Evolutionary conservation across 2,113 vertebrate genomes (phyloP).

Genomic region (Verasper variegatus): DNA sequence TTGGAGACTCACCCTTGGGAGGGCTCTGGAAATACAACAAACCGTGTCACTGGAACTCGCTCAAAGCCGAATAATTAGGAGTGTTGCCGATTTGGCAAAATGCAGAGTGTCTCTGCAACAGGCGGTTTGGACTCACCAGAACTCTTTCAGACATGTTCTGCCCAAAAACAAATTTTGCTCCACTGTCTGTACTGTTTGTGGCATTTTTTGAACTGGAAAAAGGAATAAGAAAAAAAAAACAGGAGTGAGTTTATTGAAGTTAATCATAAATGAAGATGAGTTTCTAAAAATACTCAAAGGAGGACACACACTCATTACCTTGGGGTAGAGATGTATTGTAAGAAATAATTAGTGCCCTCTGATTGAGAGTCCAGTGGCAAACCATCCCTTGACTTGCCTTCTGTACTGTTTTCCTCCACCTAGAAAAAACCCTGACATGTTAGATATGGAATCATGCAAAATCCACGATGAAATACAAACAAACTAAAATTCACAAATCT

Average conservation of each 20-base stretch:
- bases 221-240: background rate
- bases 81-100: background rate
- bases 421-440: conserved; percentile 57
- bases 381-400: conserved; percentile 80
- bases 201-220: conserved; percentile 88
- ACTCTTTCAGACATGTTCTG: conserved; percentile 99
- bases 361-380: conserved; percentile 83
- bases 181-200: conserved; percentile 87
- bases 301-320: conserved; percentile 80
- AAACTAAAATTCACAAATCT: background rate
- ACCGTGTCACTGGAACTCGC: background rate
- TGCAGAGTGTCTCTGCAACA: background rate
- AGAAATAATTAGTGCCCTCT: conserved; percentile 94
- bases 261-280: conserved; percentile 10
- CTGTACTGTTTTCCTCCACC: conserved; percentile 87
- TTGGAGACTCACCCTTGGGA: conserved; percentile 87
- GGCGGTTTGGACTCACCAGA: conserved; percentile 86
- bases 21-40: conserved; percentile 86
- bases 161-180: conserved; percentile 95
- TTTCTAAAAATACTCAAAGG: conserved; percentile 34
- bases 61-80: background rate
- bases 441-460: background rate
- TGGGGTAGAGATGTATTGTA: conserved; percentile 95
- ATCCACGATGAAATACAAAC: background rate
- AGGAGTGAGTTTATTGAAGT: background rate